These are phyloP conservation scores for Zygaena filipendulae DNA, from an alignment of 2,888 invertebrate species.

Conservation along the genomic window DNA sequence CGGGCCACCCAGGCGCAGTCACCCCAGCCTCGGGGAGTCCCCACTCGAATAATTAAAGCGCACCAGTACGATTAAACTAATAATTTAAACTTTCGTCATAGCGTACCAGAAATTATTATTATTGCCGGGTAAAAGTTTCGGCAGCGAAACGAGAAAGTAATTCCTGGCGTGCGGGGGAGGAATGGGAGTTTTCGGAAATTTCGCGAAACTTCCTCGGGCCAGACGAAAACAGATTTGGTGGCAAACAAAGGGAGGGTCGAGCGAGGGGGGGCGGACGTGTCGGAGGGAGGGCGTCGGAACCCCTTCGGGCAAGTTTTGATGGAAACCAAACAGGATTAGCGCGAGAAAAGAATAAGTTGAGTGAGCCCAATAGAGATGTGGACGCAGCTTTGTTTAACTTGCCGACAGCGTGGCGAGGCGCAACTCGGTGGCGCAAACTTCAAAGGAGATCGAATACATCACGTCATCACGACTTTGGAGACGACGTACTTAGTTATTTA, in stretches of 20 bases:
- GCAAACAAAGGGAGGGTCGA: constrained; percentile 44
- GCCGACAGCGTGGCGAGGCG: too few species aligned
- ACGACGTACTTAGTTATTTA: too few species aligned
- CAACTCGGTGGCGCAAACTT: too few species aligned
- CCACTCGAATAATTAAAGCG: constrained; percentile 58
- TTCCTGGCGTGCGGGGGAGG: constrained; percentile 29
- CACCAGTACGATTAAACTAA: constrained; percentile 60
- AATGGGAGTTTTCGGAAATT: constrained; percentile 38
- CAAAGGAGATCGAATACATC: too few species aligned
- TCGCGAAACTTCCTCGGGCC: constrained; percentile 46
- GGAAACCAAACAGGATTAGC: constrained; percentile 64
- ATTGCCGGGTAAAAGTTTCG: constrained; percentile 50
- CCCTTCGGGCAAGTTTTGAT: constrained; percentile 60
- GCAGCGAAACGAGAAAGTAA: constrained; percentile 58
- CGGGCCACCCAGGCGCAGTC: too few species aligned
- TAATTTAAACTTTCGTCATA: constrained; percentile 65
- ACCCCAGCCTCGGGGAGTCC: too few species aligned
- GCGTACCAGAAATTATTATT: constrained; percentile 58
- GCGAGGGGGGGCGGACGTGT: constrained; percentile 17
- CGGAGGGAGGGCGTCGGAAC: constrained; percentile 25
- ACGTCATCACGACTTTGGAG: too few species aligned
- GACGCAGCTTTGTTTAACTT: too few species aligned
- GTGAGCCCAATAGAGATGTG: too few species aligned
- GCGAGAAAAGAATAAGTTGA: constrained; percentile 54
- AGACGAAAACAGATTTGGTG: constrained; percentile 62